Conservation (phyloP, 2,888 invertebrate genomes). For the Apantesis nais region DNA sequence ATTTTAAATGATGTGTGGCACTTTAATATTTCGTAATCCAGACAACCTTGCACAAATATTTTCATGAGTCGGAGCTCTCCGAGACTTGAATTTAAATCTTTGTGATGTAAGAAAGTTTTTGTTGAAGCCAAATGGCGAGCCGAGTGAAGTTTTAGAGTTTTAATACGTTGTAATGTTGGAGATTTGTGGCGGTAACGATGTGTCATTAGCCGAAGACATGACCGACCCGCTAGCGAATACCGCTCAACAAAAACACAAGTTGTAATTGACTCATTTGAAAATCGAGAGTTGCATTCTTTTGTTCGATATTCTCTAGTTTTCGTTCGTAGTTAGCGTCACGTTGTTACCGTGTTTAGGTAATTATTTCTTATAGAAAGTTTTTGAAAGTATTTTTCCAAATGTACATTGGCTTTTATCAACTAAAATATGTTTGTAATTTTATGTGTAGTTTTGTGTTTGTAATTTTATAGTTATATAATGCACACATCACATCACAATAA, state of each 20-base stretch:
- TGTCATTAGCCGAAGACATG: slow-evolving; percentile 77
- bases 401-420: too few relatives aligned
- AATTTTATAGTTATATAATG: neutral
- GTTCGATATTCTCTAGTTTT: slow-evolving; percentile 33
- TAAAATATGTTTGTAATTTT: too few relatives aligned
- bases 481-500: too few relatives aligned
- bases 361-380: slow-evolving; percentile 6
- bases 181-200: slow-evolving; percentile 82
- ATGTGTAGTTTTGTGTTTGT: too few relatives aligned
- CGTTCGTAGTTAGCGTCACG: neutral
- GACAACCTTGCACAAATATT: slow-evolving; percentile 50
- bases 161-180: slow-evolving; percentile 82
- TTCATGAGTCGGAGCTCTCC: slow-evolving; percentile 55
- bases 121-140: slow-evolving; percentile 76
- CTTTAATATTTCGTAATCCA: slow-evolving; percentile 44
- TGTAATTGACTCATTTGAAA: slow-evolving; percentile 63
- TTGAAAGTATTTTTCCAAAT: neutral
- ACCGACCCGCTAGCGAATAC: slow-evolving; percentile 41
- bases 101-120: slow-evolving; percentile 82
- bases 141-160: slow-evolving; percentile 81
- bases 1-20: slow-evolving; percentile 30
- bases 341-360: slow-evolving; percentile 2
- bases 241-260: slow-evolving; percentile 60
- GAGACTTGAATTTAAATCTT: slow-evolving; percentile 80
- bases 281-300: slow-evolving; percentile 54